Base-by-base conservation (phyloP, 2,113 vertebrate genomes). In the Propithecus coquereli region DNA sequence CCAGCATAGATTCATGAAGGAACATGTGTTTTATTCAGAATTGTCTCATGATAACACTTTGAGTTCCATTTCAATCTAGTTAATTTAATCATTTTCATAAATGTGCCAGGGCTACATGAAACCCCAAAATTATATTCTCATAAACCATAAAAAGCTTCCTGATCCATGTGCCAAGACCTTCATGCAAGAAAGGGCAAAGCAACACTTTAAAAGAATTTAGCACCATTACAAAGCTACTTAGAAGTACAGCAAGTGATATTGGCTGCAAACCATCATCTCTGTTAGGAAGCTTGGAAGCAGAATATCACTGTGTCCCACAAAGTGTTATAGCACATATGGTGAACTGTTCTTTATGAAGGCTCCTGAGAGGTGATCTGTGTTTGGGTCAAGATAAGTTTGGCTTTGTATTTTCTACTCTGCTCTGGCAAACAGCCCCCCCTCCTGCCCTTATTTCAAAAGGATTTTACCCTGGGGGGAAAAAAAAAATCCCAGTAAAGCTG, bases 31-130 rank as follows among this genome's bases (percentile, higher is more conserved):
- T 79, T 54, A 81, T 87, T 95, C 59, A 77, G 32, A 94, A 77
- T 25, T 81, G 30, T 85, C 68, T 96, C 74, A 63, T 71, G 80
- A 95, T 94, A 76, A 80, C 54, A 79, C 80, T 87, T 91, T 97
- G 20, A 8, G 1, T 90, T 92, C 65, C 65, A 92, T 86, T 88
- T 94, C 57, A 37, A 85, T 79, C 10, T 79, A 90, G 40, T 59
- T 95, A 95, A 95, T 87, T 94, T 97, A n/a, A 81, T 50, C 34
- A 92, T 94, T 87, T 94, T 96, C 77, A 85, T 79, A 37, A 93
- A 87, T 65, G 30, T 97, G 20, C 37, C 85, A 90, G 22, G n/a
- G 20, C 18, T 89, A 76, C 47, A 86, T 76, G 52, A 90, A 92
- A 79, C 30, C 83, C 74, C 81, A 40, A 92, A 91, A 90, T 87